Conservation (phyloP, 2,797 vertebrate genomes). For the Phalloptychus januarius region DNA sequence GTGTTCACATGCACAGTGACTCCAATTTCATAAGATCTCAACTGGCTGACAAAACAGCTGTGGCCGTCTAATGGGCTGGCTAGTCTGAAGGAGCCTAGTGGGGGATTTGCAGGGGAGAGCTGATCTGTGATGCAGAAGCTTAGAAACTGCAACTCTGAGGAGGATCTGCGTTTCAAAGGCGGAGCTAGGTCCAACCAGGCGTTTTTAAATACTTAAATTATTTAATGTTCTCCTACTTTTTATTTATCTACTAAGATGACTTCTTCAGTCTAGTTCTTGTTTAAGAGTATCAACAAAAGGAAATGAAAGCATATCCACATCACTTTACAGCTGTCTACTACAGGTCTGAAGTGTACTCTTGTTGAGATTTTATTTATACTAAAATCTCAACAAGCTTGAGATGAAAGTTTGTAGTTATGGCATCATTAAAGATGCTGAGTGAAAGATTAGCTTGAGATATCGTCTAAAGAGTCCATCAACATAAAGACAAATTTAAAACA, state of each 20-base stretch:
- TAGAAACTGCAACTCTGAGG: too few species aligned
- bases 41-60: not conserved
- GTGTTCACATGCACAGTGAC: conserved; percentile 24
- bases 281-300: not conserved
- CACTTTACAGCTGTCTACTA: not conserved
- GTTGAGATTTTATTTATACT: too few species aligned
- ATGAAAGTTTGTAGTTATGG: too few species aligned
- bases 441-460: not conserved
- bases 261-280: not conserved
- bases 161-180: too few species aligned
- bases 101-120: too few species aligned
- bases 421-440: not conserved
- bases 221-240: too few species aligned
- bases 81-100: too few species aligned
- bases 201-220: too few species aligned
- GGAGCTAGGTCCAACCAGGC: too few species aligned
- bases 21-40: conserved; percentile 30
- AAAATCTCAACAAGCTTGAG: too few species aligned
- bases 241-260: not conserved
- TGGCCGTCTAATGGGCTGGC: not conserved
- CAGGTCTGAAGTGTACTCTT: too few species aligned
- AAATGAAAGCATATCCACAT: not conserved
- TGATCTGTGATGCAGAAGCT: too few species aligned
- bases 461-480: not conserved
- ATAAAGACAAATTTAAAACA: not conserved